phyloP scores from a whole-genome alignment of 2,113 vertebrate species.

The Suricata suricatta region DNA sequence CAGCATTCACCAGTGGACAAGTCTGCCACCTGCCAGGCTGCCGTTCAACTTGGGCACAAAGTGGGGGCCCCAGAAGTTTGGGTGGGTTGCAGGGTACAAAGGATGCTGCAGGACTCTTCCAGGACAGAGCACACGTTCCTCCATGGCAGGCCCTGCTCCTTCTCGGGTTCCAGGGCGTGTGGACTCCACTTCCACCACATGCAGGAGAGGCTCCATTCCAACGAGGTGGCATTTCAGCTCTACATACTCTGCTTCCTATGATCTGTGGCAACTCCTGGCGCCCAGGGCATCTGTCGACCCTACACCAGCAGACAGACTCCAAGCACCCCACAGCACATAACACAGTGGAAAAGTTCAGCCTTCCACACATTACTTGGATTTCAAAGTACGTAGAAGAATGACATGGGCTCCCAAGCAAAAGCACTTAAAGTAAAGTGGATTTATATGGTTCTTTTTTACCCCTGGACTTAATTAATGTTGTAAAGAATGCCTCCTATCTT shows the following conservation, averaged over 20 bases:
- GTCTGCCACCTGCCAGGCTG: conserved; percentile 76
- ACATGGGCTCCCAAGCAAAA: background rate
- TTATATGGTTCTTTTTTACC: background rate
- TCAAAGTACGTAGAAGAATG: background rate
- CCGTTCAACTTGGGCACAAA: conserved; percentile 76
- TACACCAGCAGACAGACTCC: background rate
- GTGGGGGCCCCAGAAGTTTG: conserved; percentile 52
- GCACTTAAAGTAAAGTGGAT: conserved; percentile 5
- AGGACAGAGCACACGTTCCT: background rate
- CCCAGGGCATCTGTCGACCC: background rate
- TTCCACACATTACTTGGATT: conserved; percentile 22
- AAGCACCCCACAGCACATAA: background rate
- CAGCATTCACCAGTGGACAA: conserved; percentile 70
- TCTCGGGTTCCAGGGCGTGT: background rate
- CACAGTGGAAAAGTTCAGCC: background rate
- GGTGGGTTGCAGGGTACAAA: background rate
- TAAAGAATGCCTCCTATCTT: conserved; percentile 45
- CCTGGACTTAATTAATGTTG: conserved; percentile 35
- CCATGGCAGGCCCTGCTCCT: background rate
- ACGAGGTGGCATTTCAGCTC: background rate
- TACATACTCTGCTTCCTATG: background rate
- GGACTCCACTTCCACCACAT: background rate
- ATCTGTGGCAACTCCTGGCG: background rate
- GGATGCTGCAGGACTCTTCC: background rate
- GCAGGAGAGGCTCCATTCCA: background rate